These are phyloP conservation scores for Ancistrus triradiatus DNA, from an alignment of 2,113 vertebrate species.

Conservation along the genomic window DNA sequence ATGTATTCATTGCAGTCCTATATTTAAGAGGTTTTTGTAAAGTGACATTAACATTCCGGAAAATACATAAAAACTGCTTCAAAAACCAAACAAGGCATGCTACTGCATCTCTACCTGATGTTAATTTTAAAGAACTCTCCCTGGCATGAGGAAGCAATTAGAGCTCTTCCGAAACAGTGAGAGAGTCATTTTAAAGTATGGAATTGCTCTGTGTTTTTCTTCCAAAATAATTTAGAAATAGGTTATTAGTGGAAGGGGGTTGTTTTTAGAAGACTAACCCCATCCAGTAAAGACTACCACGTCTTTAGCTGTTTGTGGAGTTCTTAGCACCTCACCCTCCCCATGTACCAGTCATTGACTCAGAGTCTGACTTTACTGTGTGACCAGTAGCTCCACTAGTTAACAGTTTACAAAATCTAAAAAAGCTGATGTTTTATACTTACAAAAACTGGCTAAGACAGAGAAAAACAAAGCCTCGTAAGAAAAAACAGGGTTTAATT, in stretches of 20 bases:
- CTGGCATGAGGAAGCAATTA: slow-evolving; percentile 33
- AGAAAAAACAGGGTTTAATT: slow-evolving; percentile 18
- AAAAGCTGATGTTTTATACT: no score
- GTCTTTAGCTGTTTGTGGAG: slow-evolving; percentile 8
- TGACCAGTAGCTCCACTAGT: no score
- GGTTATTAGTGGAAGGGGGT: slow-evolving; percentile 35
- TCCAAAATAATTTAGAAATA: slow-evolving; percentile 12
- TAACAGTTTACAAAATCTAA: no score
- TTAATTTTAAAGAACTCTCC: slow-evolving; percentile 20
- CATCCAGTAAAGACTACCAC: slow-evolving; percentile 45
- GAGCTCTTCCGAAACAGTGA: slow-evolving; percentile 3
- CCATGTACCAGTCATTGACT: no score
- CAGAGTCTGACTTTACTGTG: no score
- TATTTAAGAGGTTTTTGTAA: slow-evolving; percentile 28
- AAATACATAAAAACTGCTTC: slow-evolving; percentile 14
- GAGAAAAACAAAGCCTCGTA: background rate
- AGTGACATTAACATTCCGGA: background rate
- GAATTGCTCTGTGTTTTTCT: slow-evolving; percentile 28
- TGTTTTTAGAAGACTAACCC: slow-evolving; percentile 52
- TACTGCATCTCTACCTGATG: slow-evolving; percentile 27
- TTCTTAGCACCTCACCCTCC: background rate
- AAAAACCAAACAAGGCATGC: slow-evolving; percentile 8
- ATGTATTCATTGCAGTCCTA: slow-evolving; percentile 16
- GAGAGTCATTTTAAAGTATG: slow-evolving; percentile 25
- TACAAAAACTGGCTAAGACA: no score